phyloP scores from a whole-genome alignment of 2,113 vertebrate genomes.

The Eulemur macaco region DNA sequence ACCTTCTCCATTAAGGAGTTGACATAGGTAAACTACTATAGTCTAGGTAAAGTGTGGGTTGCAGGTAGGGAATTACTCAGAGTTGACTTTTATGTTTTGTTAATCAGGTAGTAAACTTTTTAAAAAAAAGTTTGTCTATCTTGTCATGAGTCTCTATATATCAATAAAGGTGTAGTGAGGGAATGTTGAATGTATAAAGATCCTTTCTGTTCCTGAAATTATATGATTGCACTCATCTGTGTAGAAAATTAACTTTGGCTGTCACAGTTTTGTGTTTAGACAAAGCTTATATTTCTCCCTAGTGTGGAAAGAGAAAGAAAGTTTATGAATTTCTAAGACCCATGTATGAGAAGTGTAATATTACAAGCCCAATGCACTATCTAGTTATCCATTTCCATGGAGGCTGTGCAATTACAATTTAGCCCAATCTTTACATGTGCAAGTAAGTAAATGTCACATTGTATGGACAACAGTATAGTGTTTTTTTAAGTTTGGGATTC shows the following conservation, averaged over 20 bases:
- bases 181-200: slow-evolving; percentile 7
- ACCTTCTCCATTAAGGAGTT: background rate
- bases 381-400: background rate
- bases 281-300: background rate
- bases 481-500: slow-evolving; percentile 4
- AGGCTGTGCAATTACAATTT: background rate
- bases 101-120: background rate
- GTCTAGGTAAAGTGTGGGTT: background rate
- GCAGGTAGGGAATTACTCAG: background rate
- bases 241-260: slow-evolving; percentile 35
- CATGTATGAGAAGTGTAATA: background rate
- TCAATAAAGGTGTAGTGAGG: background rate
- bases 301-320: background rate
- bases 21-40: background rate
- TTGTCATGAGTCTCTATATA: background rate
- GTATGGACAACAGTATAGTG: background rate
- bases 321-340: slow-evolving; percentile 11
- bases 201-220: slow-evolving; percentile 9
- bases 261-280: slow-evolving; percentile 22
- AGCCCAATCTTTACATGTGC: background rate
- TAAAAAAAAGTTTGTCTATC: background rate
- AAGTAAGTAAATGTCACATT: background rate
- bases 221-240: background rate
- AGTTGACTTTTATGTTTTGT: slow-evolving; percentile 35
- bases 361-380: background rate